phyloP scores from a whole-genome alignment of 2,888 invertebrate species.

The Mimumesa dahlbomi region DNA sequence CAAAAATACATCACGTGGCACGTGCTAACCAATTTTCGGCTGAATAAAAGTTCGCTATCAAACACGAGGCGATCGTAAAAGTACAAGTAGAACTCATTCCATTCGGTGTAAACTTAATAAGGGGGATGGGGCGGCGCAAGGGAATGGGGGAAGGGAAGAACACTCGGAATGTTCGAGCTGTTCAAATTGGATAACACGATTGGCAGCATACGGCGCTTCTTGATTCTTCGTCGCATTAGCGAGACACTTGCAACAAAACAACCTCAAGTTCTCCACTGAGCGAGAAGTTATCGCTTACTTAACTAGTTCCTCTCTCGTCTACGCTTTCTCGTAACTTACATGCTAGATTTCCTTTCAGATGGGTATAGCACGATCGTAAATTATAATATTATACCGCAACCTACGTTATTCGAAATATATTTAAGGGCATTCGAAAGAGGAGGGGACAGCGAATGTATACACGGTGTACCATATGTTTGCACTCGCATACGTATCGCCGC shows the following conservation, averaged over 20 bases:
- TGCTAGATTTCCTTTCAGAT: not conserved
- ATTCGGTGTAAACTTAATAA: conserved; percentile 5
- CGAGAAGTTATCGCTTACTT: conserved; percentile 4
- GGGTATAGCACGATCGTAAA: not conserved
- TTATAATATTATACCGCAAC: conserved; percentile 2
- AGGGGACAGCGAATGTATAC: not conserved
- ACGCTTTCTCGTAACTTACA: not conserved
- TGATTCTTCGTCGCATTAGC: conserved; percentile 27
- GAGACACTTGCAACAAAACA: conserved; percentile 69
- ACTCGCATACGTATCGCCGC: no score
- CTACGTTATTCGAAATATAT: conserved; percentile 10
- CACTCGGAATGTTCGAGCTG: conserved; percentile 37
- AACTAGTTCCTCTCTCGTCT: not conserved
- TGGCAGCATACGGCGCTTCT: conserved; percentile 15
- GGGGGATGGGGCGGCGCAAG: not conserved
- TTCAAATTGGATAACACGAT: conserved; percentile 22
- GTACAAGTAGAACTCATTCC: conserved; percentile 27
- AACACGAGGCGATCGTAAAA: conserved; percentile 38
- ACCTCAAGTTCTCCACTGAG: conserved; percentile 63
- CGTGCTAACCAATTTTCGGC: conserved; percentile 50
- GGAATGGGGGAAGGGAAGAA: no score
- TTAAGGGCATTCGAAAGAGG: conserved; percentile 3
- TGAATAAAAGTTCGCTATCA: conserved; percentile 47
- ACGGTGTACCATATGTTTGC: no score
- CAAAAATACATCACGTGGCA: conserved; percentile 61